Evolutionary conservation across 92 coral and sea anemone species (phyloP).

Genomic region (Anthopleura xanthogrammica): DNA sequence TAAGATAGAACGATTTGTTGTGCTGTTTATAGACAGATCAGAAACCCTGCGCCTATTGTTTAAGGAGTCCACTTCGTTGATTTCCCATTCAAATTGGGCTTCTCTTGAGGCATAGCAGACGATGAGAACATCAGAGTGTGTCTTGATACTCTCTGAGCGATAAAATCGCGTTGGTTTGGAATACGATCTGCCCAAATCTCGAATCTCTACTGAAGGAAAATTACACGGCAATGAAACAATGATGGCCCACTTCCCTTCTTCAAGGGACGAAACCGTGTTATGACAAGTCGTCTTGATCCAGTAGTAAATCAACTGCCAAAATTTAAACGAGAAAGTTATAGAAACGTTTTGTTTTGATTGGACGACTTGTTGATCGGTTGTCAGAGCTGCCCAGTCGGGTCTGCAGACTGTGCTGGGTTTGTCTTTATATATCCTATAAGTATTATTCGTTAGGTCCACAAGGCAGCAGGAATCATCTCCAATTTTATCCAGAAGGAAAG

Average conservation of each 20-base stretch:
- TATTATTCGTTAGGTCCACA: slow-evolving; percentile 67
- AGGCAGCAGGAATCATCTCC: slow-evolving; percentile 79
- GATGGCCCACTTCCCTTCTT: slow-evolving; percentile 32
- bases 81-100: slow-evolving; percentile 58
- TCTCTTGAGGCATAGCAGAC: slow-evolving; percentile 68
- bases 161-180: slow-evolving; percentile 27
- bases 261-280: slow-evolving; percentile 52
- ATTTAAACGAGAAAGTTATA: slow-evolving; percentile 29
- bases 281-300: slow-evolving; percentile 34
- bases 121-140: slow-evolving; percentile 50
- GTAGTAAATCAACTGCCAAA: slow-evolving; percentile 45
- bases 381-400: slow-evolving; percentile 33
- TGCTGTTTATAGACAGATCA: slow-evolving; percentile 8
- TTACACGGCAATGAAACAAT: slow-evolving; percentile 52
- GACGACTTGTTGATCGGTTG: slow-evolving; percentile 23
- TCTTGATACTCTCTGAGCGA: slow-evolving; percentile 47
- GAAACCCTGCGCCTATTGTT: slow-evolving; percentile 10
- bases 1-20: slow-evolving; percentile 25
- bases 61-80: slow-evolving; percentile 12
- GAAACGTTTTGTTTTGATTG: slow-evolving; percentile 14
- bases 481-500: slow-evolving; percentile 49
- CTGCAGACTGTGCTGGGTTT: slow-evolving; percentile 42
- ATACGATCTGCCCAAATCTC: slow-evolving; percentile 32
- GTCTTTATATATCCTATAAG: slow-evolving; percentile 55
- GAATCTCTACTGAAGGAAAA: slow-evolving; percentile 47